Evolutionary conservation across 1,140 invertebrate species (phyloP).

Genomic region (Apocrypta bakeri): DNA sequence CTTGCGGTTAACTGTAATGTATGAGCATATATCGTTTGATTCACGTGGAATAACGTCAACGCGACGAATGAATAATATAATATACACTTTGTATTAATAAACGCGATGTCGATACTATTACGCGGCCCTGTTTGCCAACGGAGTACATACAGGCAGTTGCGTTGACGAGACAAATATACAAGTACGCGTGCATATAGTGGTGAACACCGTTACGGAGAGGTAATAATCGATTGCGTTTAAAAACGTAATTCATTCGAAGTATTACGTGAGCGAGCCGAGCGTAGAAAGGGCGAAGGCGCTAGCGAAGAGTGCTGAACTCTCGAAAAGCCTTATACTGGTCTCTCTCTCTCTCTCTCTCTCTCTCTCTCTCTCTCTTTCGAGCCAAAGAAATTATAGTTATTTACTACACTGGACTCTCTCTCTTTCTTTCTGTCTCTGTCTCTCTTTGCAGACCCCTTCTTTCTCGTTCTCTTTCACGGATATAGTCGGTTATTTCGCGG

Average conservation of each 20-base stretch:
- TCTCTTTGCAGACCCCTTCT: constrained; percentile 25
- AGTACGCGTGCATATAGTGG: not conserved
- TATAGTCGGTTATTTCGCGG: constrained; percentile 72
- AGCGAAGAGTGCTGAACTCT: constrained; percentile 60
- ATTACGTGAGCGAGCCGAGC: not conserved
- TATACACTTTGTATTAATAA: no score
- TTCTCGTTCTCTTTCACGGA: constrained; percentile 53
- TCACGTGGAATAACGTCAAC: no score
- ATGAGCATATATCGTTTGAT: no score
- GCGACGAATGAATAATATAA: no score
- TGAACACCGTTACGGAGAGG: not conserved
- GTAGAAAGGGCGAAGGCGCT: constrained; percentile 9
- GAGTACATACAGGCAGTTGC: not conserved
- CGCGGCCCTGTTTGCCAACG: no score
- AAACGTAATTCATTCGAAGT: not conserved
- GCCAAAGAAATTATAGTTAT: constrained; percentile 74
- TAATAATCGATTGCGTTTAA: not conserved
- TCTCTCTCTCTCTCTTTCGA: constrained; percentile 33
- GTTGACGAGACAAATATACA: not conserved
- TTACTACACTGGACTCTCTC: constrained; percentile 64
- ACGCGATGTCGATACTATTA: no score
- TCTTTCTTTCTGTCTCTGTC: constrained; percentile 19
- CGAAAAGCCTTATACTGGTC: constrained; percentile 60
- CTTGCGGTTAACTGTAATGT: no score
- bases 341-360: constrained; percentile 51